Evolutionary conservation across 2,113 vertebrate species (phyloP).

Genomic region (Elanoides forficatus): DNA sequence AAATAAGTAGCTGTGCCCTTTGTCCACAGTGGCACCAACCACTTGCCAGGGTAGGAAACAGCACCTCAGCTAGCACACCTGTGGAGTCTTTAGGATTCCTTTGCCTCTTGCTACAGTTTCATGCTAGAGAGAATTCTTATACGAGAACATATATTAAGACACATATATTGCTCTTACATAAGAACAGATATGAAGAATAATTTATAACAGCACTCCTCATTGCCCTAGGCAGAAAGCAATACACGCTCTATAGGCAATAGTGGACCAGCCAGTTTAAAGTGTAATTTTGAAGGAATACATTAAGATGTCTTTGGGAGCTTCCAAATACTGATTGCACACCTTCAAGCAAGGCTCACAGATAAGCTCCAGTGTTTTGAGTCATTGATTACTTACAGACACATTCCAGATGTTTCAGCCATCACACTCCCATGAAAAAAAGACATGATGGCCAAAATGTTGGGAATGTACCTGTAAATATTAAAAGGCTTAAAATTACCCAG

Average conservation of each 20-base stretch:
- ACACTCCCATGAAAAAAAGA: neutral
- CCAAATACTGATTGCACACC: neutral
- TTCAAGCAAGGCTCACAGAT: neutral
- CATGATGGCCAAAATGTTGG: conserved; percentile 6
- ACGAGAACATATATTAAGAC: neutral
- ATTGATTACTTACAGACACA: conserved; percentile 29
- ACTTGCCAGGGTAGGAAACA: neutral
- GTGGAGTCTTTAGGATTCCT: neutral
- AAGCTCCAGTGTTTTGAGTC: neutral
- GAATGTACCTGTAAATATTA: conserved; percentile 51
- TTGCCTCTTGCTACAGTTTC: neutral
- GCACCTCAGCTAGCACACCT: neutral
- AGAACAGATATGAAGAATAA: neutral
- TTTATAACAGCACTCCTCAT: neutral
- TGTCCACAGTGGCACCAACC: neutral
- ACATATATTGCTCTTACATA: neutral
- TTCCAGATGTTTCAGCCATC: conserved; percentile 10
- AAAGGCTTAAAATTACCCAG: conserved; percentile 29
- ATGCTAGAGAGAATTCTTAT: neutral
- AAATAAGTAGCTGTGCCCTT: neutral
- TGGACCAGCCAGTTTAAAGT: neutral
- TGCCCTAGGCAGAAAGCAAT: neutral
- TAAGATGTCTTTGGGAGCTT: neutral
- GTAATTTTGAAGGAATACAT: neutral
- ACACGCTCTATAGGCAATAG: accelerated